These are phyloP conservation scores for Heterodera filipjevi DNA, from an alignment of 2,888 invertebrate genomes.

Conservation along the genomic window DNA sequence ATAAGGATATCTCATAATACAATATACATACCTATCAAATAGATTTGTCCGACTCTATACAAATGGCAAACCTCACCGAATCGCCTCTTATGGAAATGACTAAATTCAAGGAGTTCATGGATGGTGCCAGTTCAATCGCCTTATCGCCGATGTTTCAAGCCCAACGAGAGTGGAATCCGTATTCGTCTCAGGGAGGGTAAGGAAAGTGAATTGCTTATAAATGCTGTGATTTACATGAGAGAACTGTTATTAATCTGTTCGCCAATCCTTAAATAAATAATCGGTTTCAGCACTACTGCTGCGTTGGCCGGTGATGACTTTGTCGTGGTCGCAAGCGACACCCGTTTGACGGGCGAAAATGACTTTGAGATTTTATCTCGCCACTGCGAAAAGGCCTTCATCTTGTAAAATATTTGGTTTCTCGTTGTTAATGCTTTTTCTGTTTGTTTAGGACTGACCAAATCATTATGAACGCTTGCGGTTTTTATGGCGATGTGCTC, in stretches of 20 bases:
- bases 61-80: background rate
- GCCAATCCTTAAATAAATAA: background rate
- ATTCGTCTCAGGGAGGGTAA: slow-evolving; percentile 62
- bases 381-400: slow-evolving; percentile 55
- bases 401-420: background rate
- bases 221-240: too few species aligned
- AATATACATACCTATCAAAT: background rate
- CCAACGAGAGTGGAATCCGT: slow-evolving; percentile 61
- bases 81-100: background rate
- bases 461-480: slow-evolving; percentile 89
- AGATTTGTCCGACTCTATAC: background rate
- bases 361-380: slow-evolving; percentile 60
- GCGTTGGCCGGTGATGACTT: slow-evolving; percentile 95
- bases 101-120: slow-evolving; percentile 44
- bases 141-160: slow-evolving; percentile 43
- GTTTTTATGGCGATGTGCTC: slow-evolving; percentile 96
- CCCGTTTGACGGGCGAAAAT: slow-evolving; percentile 53
- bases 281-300: slow-evolving; percentile 83
- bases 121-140: slow-evolving; percentile 56
- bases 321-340: slow-evolving; percentile 91
- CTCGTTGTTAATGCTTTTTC: background rate
- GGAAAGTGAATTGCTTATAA: slow-evolving; percentile 19
- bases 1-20: background rate
- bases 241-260: background rate
- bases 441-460: slow-evolving; percentile 71